phyloP scores from a whole-genome alignment of 2,113 vertebrate species.

The Grallaria varia region DNA sequence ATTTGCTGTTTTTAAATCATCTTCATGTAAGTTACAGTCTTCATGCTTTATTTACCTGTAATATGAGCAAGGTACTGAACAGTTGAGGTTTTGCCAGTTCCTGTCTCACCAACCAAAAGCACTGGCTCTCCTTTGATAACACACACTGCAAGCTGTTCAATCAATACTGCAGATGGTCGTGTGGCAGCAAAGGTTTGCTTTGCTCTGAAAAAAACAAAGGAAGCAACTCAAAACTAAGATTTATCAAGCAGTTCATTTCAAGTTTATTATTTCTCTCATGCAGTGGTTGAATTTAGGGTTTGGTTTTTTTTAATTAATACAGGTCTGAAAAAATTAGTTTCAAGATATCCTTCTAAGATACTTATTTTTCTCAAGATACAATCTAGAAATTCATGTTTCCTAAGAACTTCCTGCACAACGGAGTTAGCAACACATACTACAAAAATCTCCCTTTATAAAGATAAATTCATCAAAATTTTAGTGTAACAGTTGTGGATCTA shows the following conservation, averaged over 20 bases:
- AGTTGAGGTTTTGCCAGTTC: conserved; percentile 94
- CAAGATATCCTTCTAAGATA: neutral
- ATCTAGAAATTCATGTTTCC: neutral
- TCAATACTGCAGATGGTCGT: conserved; percentile 85
- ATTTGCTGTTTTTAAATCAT: neutral
- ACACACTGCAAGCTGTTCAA: conserved; percentile 92
- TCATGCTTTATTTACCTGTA: conserved; percentile 77
- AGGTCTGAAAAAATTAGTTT: neutral
- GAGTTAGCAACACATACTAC: neutral
- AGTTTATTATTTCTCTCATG: neutral
- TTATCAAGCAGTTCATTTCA: neutral
- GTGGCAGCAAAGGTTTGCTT: conserved; percentile 90
- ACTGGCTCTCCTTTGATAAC: conserved; percentile 88
- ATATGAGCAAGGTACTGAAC: conserved; percentile 90
- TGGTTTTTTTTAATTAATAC: neutral
- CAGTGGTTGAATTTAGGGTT: neutral
- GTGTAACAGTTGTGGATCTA: neutral
- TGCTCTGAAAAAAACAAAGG: conserved; percentile 66
- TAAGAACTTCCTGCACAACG: neutral
- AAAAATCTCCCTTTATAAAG: neutral
- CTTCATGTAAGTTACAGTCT: neutral
- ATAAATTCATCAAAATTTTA: neutral
- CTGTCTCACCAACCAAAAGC: conserved; percentile 93
- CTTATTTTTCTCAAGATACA: neutral
- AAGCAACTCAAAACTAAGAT: neutral